A percentile compares a stretch with the other conserved stretches of the same genome.
Conservation (phyloP, 1,140 invertebrate species). For the Leguminivora glycinivorella region DNA sequence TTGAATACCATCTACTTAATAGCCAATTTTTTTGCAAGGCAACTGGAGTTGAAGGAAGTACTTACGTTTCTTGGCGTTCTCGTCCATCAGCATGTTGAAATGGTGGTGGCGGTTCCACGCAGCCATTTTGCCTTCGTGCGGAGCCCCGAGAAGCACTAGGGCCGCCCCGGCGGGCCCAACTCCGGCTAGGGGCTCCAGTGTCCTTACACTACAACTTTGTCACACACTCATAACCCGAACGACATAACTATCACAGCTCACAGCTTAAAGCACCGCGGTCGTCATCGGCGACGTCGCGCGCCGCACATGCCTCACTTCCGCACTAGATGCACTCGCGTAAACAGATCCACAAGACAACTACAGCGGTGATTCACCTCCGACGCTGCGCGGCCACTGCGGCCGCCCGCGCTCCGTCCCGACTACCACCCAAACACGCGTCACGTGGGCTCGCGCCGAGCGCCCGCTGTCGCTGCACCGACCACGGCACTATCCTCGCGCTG, state of each 20-base stretch:
- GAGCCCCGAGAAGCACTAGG: conserved; percentile 79
- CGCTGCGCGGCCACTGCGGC: conserved; percentile 40
- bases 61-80: conserved; percentile 85
- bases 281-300: conserved; percentile 69
- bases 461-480: conserved; percentile 48
- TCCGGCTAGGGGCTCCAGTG: conserved; percentile 79
- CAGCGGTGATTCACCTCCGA: conserved; percentile 73
- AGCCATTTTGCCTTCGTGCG: conserved; percentile 81
- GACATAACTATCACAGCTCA: conserved; percentile 71
- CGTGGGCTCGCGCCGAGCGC: conserved; percentile 51
- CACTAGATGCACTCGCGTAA: conserved; percentile 72
- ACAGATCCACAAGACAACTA: conserved; percentile 65
- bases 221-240: conserved; percentile 77
- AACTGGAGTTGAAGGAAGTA: conserved; percentile 39
- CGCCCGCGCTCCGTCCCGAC: conserved; percentile 61
- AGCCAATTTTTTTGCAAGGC: not conserved
- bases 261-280: conserved; percentile 66
- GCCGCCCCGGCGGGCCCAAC: conserved; percentile 79
- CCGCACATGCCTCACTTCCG: conserved; percentile 75
- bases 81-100: conserved; percentile 85
- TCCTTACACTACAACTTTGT: conserved; percentile 75
- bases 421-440: conserved; percentile 72
- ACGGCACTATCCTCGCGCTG: conserved; percentile 59
- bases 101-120: conserved; percentile 87
- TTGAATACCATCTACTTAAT: not conserved